Conservation (phyloP, 2,888 invertebrate species). For the Ophion ventricosus region DNA sequence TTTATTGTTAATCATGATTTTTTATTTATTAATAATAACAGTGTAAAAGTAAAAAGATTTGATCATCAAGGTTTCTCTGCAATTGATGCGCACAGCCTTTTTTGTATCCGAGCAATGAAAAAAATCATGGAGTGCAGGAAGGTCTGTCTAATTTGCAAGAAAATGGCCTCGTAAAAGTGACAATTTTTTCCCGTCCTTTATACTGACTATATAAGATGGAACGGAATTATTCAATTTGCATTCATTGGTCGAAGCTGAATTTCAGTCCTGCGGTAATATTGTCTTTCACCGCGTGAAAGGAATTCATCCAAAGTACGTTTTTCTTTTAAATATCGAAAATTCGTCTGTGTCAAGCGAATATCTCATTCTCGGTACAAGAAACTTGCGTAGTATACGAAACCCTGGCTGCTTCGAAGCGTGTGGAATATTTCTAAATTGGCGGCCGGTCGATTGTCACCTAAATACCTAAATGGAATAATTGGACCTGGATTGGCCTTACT, state of each 20-base stretch:
- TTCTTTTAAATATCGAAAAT: background rate
- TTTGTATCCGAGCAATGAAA: background rate
- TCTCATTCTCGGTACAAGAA: slow-evolving; percentile 18
- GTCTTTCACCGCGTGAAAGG: background rate
- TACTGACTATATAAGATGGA: background rate
- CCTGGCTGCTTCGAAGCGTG: slow-evolving; percentile 68
- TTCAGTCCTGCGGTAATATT: background rate
- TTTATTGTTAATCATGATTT: too few species aligned
- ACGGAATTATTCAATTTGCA: slow-evolving; percentile 14
- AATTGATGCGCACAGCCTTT: background rate
- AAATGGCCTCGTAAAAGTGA: background rate
- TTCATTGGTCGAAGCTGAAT: background rate
- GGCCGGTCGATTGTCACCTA: slow-evolving; percentile 82
- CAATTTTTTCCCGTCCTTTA: background rate
- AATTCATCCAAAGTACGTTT: background rate
- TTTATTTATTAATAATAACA: too few species aligned
- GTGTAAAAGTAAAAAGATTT: too few species aligned
- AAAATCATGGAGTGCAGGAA: background rate
- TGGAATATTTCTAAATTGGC: slow-evolving; percentile 82
- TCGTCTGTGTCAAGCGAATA: background rate
- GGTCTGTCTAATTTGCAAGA: background rate
- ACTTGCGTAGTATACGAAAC: slow-evolving; percentile 20
- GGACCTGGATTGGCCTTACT: slow-evolving; percentile 81
- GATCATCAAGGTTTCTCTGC: too few species aligned
- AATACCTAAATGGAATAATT: slow-evolving; percentile 83